These are phyloP conservation scores for Platalea minor DNA, from an alignment of 2,797 vertebrate genomes.

Conservation along the genomic window DNA sequence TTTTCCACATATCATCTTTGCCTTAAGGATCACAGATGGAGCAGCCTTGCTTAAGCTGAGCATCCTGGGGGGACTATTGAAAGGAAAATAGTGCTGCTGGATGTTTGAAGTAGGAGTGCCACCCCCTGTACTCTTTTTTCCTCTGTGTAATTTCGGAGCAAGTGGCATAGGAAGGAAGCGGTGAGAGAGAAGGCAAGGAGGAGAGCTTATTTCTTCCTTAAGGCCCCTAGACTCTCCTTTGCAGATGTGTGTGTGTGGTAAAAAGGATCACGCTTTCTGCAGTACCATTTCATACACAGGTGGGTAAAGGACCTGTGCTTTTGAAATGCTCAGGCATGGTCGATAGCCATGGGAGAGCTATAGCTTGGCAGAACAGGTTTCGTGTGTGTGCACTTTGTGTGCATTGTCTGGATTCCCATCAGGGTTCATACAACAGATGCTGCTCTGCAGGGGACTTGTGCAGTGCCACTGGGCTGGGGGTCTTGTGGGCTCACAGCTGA, in stretches of 20 bases:
- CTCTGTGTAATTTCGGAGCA: not conserved
- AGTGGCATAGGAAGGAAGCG: not conserved
- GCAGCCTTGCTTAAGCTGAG: not conserved
- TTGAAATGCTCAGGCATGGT: not conserved
- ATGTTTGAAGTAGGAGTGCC: not conserved
- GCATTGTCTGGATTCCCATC: not conserved
- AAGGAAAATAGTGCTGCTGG: not conserved
- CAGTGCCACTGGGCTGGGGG: not conserved
- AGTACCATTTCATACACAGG: not conserved
- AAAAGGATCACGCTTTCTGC: not conserved
- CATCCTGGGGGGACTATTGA: not conserved
- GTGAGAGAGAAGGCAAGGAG: not conserved
- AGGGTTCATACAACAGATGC: not conserved
- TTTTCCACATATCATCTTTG: not conserved
- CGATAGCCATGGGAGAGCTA: not conserved
- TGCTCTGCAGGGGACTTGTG: not conserved
- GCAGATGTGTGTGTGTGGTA: not conserved
- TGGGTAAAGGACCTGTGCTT: not conserved
- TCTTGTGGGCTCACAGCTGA: not conserved
- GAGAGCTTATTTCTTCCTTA: not conserved
- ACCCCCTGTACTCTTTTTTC: not conserved
- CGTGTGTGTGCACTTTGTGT: not conserved
- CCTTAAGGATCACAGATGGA: not conserved
- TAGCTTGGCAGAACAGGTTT: not conserved
- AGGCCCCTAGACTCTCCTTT: not conserved